These are phyloP conservation scores for Cherax destructor DNA, from an alignment of 1,140 invertebrate species.

Conservation along the genomic window DNA sequence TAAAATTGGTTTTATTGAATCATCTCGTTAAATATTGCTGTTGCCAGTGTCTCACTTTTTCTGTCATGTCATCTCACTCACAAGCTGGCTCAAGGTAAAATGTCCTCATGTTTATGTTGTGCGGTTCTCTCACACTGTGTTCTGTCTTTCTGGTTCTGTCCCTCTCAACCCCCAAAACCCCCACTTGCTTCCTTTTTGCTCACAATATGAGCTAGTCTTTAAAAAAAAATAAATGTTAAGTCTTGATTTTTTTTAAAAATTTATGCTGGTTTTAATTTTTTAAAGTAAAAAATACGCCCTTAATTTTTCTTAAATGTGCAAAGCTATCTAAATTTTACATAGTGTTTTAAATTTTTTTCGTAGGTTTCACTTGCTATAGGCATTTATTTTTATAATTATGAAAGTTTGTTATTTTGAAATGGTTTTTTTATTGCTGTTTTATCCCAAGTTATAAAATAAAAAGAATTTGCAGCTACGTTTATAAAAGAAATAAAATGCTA, in stretches of 20 bases:
- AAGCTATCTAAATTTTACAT: too few species aligned
- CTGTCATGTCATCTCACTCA: slow-evolving; percentile 11
- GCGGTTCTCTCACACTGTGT: slow-evolving; percentile 53
- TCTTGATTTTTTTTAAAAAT: neutral
- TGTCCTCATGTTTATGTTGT: slow-evolving; percentile 50
- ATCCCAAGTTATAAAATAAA: too few species aligned
- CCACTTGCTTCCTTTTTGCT: slow-evolving; percentile 28
- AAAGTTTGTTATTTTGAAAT: too few species aligned
- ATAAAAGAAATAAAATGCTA: too few species aligned
- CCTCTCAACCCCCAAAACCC: slow-evolving; percentile 53
- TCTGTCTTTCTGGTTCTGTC: slow-evolving; percentile 40
- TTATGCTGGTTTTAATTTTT: neutral
- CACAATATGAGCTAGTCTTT: neutral
- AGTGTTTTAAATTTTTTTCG: too few species aligned
- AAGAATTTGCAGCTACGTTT: too few species aligned
- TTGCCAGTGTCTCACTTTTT: slow-evolving; percentile 2
- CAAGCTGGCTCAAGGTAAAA: slow-evolving; percentile 72
- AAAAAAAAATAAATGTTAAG: neutral
- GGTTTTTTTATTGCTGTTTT: too few species aligned
- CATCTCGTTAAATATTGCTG: slow-evolving; percentile 26
- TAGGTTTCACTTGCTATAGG: too few species aligned
- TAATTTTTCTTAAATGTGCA: too few species aligned
- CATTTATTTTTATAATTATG: too few species aligned
- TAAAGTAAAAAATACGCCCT: too few species aligned
- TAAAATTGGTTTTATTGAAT: neutral